These are phyloP conservation scores for Todiramphus chloris DNA, from an alignment of 2,113 vertebrate genomes.

Conservation along the genomic window DNA sequence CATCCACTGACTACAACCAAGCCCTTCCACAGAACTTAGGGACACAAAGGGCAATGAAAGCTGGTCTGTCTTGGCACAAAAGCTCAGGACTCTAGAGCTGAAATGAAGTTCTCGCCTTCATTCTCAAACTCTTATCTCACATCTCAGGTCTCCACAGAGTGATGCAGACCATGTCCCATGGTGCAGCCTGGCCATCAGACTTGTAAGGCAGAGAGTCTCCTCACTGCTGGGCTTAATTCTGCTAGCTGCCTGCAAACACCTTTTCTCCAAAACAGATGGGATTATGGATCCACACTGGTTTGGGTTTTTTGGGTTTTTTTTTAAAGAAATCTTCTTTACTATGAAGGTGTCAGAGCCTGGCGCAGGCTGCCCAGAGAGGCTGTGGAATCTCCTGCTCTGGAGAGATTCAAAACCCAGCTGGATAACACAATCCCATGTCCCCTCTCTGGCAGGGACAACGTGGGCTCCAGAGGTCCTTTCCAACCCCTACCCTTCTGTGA, in stretches of 20 bases:
- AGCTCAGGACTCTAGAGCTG: background rate
- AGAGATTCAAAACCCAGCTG: too few relatives aligned
- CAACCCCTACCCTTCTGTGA: background rate
- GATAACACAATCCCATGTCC: too few relatives aligned
- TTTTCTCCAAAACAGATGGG: background rate
- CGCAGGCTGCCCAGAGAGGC: too few relatives aligned
- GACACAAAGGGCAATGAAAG: accelerated
- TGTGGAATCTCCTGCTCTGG: too few relatives aligned
- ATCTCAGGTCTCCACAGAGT: background rate
- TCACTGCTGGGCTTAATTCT: background rate
- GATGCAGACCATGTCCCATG: accelerated
- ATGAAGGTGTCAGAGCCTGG: too few relatives aligned
- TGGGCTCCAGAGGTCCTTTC: background rate
- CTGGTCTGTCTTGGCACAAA: background rate
- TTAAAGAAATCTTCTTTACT: background rate
- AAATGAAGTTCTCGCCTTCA: background rate
- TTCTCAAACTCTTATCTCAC: background rate
- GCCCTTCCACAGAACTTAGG: accelerated
- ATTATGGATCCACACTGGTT: background rate
- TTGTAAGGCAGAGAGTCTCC: background rate
- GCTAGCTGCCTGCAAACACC: background rate
- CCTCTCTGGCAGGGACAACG: too few relatives aligned
- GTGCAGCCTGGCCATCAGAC: background rate
- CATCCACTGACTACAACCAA: background rate
- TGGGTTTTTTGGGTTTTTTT: background rate